Conservation (phyloP, 2,113 vertebrate genomes). For the Columbina picui region DNA sequence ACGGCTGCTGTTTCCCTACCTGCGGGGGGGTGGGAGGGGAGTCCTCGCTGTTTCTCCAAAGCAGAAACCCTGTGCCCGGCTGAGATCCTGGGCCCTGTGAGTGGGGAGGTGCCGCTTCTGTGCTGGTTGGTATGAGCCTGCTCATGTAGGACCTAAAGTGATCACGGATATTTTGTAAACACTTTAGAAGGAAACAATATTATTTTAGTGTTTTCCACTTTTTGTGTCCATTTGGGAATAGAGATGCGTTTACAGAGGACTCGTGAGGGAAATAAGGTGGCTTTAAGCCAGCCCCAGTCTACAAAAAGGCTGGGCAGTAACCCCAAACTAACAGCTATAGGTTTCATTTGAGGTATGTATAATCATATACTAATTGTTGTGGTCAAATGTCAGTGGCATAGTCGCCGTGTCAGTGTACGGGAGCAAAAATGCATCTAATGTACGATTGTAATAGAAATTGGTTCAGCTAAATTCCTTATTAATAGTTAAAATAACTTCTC, state of each 20-base stretch:
- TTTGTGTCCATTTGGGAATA: not conserved
- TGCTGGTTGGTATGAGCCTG: not conserved
- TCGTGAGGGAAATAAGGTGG: not conserved
- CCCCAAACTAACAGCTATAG: fast-evolving
- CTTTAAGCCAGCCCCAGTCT: not conserved
- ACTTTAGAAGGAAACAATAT: not conserved
- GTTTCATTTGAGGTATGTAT: not conserved
- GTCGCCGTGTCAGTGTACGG: not conserved
- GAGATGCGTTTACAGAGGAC: not conserved
- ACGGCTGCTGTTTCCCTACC: not conserved
- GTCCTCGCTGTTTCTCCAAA: fast-evolving
- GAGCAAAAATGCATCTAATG: not conserved
- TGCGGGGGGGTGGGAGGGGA: fast-evolving
- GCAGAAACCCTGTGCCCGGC: not conserved
- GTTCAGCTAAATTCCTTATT: not conserved
- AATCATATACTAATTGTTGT: not conserved
- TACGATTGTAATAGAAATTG: not conserved
- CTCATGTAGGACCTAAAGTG: not conserved
- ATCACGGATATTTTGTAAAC: fast-evolving
- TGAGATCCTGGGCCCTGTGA: fast-evolving
- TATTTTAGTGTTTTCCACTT: not conserved
- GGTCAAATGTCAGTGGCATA: not conserved
- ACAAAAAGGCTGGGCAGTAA: not conserved
- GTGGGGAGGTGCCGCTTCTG: not conserved
- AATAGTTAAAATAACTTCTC: not conserved